phyloP scores from a whole-genome alignment of 2,113 vertebrate species.

The Spea bombifrons region DNA sequence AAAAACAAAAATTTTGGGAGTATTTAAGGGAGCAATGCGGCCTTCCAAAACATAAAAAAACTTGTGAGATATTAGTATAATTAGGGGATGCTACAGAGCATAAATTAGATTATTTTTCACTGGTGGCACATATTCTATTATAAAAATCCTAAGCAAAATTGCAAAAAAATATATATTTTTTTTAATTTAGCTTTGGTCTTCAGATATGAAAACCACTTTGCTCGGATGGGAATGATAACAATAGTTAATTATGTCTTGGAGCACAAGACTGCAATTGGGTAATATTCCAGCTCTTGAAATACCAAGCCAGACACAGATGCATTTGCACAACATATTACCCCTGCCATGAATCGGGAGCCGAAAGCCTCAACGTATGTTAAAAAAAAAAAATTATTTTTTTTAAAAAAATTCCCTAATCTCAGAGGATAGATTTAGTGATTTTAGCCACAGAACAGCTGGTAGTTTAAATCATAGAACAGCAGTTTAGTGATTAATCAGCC shows the following conservation, averaged over 20 bases:
- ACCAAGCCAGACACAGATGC: slow-evolving; percentile 52
- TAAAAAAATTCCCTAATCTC: slow-evolving; percentile 49
- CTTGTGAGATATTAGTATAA: too few species aligned
- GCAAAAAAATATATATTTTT: too few species aligned
- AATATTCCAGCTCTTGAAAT: slow-evolving; percentile 57
- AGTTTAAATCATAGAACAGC: slow-evolving; percentile 65
- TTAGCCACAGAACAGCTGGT: slow-evolving; percentile 66
- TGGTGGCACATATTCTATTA: too few species aligned
- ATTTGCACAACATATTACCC: slow-evolving; percentile 56
- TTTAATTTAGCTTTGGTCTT: too few species aligned
- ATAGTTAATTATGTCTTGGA: slow-evolving; percentile 63
- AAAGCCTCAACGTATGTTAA: slow-evolving; percentile 38
- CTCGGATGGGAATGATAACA: slow-evolving; percentile 5
- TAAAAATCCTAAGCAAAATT: too few species aligned
- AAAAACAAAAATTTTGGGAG: too few species aligned
- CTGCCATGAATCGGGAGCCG: slow-evolving; percentile 1
- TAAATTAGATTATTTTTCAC: too few species aligned
- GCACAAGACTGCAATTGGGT: slow-evolving; percentile 57
- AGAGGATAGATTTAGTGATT: slow-evolving; percentile 69
- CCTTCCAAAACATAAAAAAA: too few species aligned
- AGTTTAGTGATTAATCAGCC: slow-evolving; percentile 69
- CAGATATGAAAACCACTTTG: background rate
- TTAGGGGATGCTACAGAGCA: too few species aligned
- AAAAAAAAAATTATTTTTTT: slow-evolving; percentile 51
- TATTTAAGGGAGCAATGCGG: too few species aligned